Conservation (phyloP, 2,797 vertebrate genomes). For the Prionace glauca region DNA sequence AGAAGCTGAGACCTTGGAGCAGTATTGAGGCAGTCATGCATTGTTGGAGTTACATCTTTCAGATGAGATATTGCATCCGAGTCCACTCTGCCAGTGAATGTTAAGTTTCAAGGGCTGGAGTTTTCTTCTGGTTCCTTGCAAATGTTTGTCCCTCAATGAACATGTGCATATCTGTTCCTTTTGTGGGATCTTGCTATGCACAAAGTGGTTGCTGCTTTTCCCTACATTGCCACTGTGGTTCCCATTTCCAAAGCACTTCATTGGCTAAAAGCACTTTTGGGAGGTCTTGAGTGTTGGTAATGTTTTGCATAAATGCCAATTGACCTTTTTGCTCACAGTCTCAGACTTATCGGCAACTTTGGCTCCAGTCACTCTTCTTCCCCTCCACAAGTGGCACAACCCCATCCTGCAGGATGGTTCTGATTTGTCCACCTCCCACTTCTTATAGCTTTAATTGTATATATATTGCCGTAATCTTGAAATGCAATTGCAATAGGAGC, state of each 20-base stretch:
- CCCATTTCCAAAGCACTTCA: not conserved
- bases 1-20: not conserved
- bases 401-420: not conserved
- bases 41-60: not conserved
- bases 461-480: not conserved
- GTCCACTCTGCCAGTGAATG: not conserved
- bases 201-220: not conserved
- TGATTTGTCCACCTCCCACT: not conserved
- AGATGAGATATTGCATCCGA: not conserved
- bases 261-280: not conserved
- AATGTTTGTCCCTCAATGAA: not conserved
- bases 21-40: not conserved
- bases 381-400: not conserved
- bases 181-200: not conserved
- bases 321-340: not conserved
- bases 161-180: not conserved
- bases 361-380: not conserved
- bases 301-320: not conserved
- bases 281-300: not conserved
- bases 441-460: not conserved
- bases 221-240: not conserved
- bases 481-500: not conserved
- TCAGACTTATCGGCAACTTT: not conserved
- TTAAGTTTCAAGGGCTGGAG: not conserved
- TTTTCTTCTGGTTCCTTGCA: not conserved